Percentiles rank a stretch among this genome's conserved stretches.
Evolutionary conservation across 2,113 vertebrate genomes (phyloP).

Genomic region (Malaclemys terrapin): DNA sequence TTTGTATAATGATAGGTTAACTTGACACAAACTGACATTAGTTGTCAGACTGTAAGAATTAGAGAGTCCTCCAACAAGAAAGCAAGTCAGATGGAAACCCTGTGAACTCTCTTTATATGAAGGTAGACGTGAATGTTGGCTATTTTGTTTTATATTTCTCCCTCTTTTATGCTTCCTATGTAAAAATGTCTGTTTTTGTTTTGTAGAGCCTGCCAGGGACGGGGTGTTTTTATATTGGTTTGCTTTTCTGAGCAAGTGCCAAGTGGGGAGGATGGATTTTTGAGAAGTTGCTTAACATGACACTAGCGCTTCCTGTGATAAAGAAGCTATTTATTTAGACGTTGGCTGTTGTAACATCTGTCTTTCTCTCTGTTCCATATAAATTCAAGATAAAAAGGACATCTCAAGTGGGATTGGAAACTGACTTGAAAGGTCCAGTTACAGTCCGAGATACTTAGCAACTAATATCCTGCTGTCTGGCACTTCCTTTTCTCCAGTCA

Average conservation of each 20-base stretch:
- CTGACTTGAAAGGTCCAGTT: not conserved
- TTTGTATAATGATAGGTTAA: conserved; percentile 1
- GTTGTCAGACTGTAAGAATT: conserved; percentile 19
- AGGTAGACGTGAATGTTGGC: not conserved
- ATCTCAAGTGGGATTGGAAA: not conserved
- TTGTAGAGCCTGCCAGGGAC: not conserved
- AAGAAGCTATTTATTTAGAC: not conserved
- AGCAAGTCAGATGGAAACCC: not conserved
- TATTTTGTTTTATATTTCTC: not conserved
- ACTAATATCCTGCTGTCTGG: not conserved
- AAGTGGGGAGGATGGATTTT: not conserved
- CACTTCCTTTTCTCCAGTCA: not conserved
- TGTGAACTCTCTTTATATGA: not conserved
- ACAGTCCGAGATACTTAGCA: not conserved
- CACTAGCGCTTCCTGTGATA: not conserved
- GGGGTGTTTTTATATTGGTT: not conserved
- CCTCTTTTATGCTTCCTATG: not conserved
- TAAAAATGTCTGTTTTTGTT: not conserved
- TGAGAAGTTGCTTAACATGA: not conserved
- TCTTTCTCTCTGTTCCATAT: not conserved
- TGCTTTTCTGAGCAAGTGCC: not conserved
- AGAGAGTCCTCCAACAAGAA: conserved; percentile 1
- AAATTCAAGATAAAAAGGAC: not conserved
- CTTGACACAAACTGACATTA: not conserved
- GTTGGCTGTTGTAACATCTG: not conserved